Percentiles rank a stretch among this genome's conserved stretches.
Evolutionary conservation across 1,140 invertebrate species (phyloP).

Genomic region (Zaprionus ornatus): DNA sequence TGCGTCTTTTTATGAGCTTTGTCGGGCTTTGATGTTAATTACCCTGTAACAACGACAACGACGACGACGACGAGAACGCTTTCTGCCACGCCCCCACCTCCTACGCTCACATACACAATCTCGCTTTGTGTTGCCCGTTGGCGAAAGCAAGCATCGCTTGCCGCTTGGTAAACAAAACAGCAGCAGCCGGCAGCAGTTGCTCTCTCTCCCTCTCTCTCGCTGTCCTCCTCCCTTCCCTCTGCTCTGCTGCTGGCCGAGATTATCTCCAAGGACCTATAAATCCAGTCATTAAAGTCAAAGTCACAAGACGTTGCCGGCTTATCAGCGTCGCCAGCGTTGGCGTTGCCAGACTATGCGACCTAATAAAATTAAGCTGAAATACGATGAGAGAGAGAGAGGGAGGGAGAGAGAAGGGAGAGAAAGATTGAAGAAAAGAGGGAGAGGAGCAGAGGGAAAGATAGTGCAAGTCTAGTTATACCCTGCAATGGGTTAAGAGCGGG

Average conservation of each 20-base stretch:
- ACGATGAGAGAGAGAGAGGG: background rate
- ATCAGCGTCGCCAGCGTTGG: slow-evolving; percentile 56
- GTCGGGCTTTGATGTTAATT: slow-evolving; percentile 83
- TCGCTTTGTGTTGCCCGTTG: background rate
- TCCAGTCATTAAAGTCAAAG: slow-evolving; percentile 84
- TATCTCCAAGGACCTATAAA: slow-evolving; percentile 84
- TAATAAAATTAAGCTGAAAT: slow-evolving; percentile 76
- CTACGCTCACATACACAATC: background rate
- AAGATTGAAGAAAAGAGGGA: too few species aligned
- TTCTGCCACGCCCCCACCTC: slow-evolving; percentile 11
- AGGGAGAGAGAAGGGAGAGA: background rate
- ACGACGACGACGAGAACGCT: background rate
- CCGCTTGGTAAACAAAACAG: slow-evolving; percentile 71
- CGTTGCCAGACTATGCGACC: slow-evolving; percentile 55
- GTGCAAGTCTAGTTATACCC: background rate
- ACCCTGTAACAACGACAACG: slow-evolving; percentile 77
- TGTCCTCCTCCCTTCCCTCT: background rate
- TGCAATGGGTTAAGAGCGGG: background rate
- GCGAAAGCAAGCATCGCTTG: background rate
- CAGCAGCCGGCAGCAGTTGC: slow-evolving; percentile 20
- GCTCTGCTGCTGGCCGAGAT: slow-evolving; percentile 61
- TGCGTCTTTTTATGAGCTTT: slow-evolving; percentile 80
- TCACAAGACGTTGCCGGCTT: slow-evolving; percentile 80
- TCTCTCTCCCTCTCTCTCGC: background rate
- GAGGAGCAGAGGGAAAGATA: background rate